Evolutionary conservation across 2,113 vertebrate species (phyloP), one percentile per base, ranked within the genome.

Genomic region (Phalacrocorax pelagicus): DNA sequence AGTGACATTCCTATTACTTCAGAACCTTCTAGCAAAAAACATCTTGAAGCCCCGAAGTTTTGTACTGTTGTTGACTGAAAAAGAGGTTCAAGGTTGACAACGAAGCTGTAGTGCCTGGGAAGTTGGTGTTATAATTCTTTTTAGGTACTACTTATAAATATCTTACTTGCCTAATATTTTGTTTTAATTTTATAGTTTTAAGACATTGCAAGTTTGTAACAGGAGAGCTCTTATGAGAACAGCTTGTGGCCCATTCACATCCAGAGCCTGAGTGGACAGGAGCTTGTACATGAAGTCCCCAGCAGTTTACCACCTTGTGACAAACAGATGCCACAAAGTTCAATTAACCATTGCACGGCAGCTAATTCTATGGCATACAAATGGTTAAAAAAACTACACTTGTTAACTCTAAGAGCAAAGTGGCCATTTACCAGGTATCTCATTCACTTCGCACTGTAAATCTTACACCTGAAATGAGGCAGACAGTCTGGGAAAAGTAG

Each of bases 21-120:
- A 54, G 21, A 92, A 61, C 3, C 13, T 82, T 44, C 4, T 16
- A 73, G 44, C 4, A 65, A 58, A 86, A 63, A 27, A 5, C 0
- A 0, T 7, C 27, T 42, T 6, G 8, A 77, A 88, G 27, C 23
- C 5, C 1, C 1, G 5, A 69, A 36, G 12, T 58, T 83, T 51
- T n/a, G 8, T 52, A 67, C 18, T n/a, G 24, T 5, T 77, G 17
- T 3, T 92, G 23, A 63, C 22, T 59, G 21, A 82, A 77, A 58
- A 2, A 57, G 36, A 59, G 3, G 6, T 55, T 89, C 21, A 38
- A 59, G 47, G 16, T n/a, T 87, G 47, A 36, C 66, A 66, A 47
- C 2, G 1, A 87, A 81, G 69, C 22, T 27, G 38, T 18, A 72
- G 23, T 17, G 12, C 20, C 30, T 24, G 11, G 29, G 52, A 80